phyloP scores from a whole-genome alignment of 1,140 invertebrate genomes.

The Archivesica marissinica region DNA sequence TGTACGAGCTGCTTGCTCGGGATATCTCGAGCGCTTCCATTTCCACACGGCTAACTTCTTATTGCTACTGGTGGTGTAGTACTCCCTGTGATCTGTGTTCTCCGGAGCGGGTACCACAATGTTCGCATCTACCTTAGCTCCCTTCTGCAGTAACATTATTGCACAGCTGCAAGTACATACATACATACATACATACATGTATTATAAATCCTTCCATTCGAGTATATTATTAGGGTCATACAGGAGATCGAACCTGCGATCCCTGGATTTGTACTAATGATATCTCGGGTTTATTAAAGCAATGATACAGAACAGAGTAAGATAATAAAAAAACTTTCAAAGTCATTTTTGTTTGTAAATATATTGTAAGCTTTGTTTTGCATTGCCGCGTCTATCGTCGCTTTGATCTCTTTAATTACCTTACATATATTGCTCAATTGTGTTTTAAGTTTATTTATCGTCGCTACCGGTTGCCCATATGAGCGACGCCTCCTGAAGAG shows the following conservation, averaged over 20 bases:
- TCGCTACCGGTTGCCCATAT: too few relatives aligned
- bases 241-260: too few relatives aligned
- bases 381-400: too few relatives aligned
- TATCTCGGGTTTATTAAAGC: neutral
- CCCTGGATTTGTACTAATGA: neutral
- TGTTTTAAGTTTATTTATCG: too few relatives aligned
- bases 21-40: constrained; percentile 75
- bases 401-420: too few relatives aligned
- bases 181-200: neutral
- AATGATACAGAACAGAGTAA: neutral
- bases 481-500: too few relatives aligned
- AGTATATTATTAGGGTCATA: too few relatives aligned
- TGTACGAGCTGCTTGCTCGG: constrained; percentile 60
- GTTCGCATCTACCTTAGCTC: constrained; percentile 80
- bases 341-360: too few relatives aligned
- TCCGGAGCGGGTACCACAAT: constrained; percentile 68
- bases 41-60: constrained; percentile 72
- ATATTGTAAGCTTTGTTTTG: too few relatives aligned
- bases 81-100: constrained; percentile 55
- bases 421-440: too few relatives aligned
- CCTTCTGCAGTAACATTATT: constrained; percentile 84
- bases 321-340: too few relatives aligned
- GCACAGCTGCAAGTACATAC: constrained; percentile 80
- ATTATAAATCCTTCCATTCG: too few relatives aligned
- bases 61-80: constrained; percentile 52